Percentiles rank a stretch among this genome's conserved stretches.
Conservation (phyloP, 2,888 invertebrate genomes). For the Gastrophysa polygoni region DNA sequence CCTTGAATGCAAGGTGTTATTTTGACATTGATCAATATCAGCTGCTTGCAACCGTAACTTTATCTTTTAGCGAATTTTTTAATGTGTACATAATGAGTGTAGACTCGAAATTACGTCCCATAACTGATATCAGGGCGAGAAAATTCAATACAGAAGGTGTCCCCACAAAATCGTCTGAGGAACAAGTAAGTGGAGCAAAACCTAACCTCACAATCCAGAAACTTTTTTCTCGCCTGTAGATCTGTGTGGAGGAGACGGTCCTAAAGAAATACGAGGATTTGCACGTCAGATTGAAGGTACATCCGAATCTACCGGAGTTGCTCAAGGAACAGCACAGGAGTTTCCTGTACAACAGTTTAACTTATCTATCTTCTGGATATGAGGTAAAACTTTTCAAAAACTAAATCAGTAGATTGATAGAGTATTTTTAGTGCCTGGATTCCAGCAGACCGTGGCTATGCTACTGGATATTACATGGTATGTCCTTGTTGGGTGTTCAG, state of each 20-base stretch:
- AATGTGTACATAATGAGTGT: conserved; percentile 14
- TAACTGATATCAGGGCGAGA: conserved; percentile 53
- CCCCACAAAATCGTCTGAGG: conserved; percentile 63
- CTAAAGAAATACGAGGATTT: conserved; percentile 62
- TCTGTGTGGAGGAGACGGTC: conserved; percentile 64
- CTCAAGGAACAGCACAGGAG: conserved; percentile 68
- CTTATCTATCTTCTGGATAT: conserved; percentile 71
- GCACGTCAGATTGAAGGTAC: conserved; percentile 59
- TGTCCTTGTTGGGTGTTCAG: conserved; percentile 75
- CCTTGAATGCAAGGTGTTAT: too few relatives aligned
- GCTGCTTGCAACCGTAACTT: too few relatives aligned
- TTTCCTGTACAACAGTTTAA: conserved; percentile 72
- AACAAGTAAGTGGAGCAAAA: conserved; percentile 62
- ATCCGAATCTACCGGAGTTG: conserved; percentile 66
- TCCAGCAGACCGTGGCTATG: conserved; percentile 96
- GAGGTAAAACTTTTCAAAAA: conserved; percentile 35
- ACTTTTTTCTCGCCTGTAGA: conserved; percentile 54
- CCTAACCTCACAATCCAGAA: conserved; percentile 21
- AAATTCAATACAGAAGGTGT: conserved; percentile 67
- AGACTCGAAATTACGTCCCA: conserved; percentile 35
- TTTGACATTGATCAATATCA: too few relatives aligned
- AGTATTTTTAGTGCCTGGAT: conserved; percentile 73
- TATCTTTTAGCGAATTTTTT: background rate
- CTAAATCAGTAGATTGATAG: background rate
- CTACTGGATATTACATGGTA: conserved; percentile 95